phyloP scores from a whole-genome alignment of 2,888 invertebrate species.

The Urechis unicinctus region DNA sequence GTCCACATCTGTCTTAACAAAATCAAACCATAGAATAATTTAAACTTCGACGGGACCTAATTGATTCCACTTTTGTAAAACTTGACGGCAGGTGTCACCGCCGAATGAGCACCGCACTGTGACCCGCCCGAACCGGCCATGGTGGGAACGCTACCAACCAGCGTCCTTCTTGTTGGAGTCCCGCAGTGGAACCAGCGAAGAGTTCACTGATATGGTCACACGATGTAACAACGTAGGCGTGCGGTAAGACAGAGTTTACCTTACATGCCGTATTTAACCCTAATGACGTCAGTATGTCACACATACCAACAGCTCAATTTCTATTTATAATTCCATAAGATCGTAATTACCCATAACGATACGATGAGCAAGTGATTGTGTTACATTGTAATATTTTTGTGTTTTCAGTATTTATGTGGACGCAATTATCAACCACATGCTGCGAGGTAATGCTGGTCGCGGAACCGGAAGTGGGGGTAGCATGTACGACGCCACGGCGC shows the following conservation, averaged over 20 bases:
- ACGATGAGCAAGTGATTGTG: too few species aligned
- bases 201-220: constrained; percentile 33
- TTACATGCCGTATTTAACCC: too few species aligned
- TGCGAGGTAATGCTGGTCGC: constrained; percentile 59
- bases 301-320: too few species aligned
- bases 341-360: too few species aligned
- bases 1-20: too few species aligned
- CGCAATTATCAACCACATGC: constrained; percentile 79
- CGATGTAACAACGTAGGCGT: constrained; percentile 35
- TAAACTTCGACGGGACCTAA: too few species aligned
- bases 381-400: not conserved
- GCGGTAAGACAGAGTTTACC: constrained; percentile 29
- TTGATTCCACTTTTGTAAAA: too few species aligned
- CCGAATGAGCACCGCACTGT: constrained; percentile 31
- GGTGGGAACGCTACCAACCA: constrained; percentile 44
- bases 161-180: constrained; percentile 35
- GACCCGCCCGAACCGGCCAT: constrained; percentile 28
- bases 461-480: constrained; percentile 60
- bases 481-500: constrained; percentile 33
- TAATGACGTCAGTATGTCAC: too few species aligned
- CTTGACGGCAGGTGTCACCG: constrained; percentile 34
- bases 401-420: constrained; percentile 67
- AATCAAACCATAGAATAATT: too few species aligned
- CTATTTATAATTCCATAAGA: too few species aligned
- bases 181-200: constrained; percentile 32